These are phyloP conservation scores for Pygoscelis antarcticus DNA, from an alignment of 2,113 vertebrate genomes.

Conservation along the genomic window DNA sequence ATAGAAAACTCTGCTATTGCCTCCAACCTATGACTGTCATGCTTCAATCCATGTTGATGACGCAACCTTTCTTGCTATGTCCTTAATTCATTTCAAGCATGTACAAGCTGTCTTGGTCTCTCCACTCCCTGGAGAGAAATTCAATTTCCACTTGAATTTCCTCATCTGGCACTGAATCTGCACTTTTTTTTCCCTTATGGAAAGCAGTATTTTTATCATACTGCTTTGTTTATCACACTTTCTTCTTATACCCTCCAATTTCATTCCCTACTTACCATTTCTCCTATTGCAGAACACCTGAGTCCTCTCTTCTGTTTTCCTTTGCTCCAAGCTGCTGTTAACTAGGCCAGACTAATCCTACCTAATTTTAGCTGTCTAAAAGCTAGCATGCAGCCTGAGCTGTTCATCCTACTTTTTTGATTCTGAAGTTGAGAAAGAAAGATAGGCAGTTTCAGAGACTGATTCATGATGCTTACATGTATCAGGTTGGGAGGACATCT, in stretches of 20 bases:
- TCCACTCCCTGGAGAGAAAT: neutral
- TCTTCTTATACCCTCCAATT: neutral
- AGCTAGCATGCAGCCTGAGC: neutral
- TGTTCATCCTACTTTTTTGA: neutral
- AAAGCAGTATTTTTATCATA: neutral
- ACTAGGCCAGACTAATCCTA: neutral
- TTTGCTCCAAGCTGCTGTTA: neutral
- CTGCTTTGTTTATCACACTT: neutral
- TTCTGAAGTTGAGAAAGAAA: neutral
- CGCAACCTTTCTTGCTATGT: neutral
- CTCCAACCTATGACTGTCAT: neutral
- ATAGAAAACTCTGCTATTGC: neutral
- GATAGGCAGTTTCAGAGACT: neutral
- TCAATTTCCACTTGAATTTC: neutral
- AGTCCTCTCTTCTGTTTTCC: neutral
- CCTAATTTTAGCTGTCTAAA: neutral
- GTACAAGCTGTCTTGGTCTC: neutral
- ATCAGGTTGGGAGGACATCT: neutral
- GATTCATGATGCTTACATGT: accelerated
- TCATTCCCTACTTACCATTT: neutral
- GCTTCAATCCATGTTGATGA: neutral
- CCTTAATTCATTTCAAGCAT: neutral
- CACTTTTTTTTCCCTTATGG: neutral
- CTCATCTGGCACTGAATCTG: neutral
- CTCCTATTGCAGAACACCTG: neutral